Conservation (phyloP, 2,888 invertebrate genomes). For the Ectemnius continuus region DNA sequence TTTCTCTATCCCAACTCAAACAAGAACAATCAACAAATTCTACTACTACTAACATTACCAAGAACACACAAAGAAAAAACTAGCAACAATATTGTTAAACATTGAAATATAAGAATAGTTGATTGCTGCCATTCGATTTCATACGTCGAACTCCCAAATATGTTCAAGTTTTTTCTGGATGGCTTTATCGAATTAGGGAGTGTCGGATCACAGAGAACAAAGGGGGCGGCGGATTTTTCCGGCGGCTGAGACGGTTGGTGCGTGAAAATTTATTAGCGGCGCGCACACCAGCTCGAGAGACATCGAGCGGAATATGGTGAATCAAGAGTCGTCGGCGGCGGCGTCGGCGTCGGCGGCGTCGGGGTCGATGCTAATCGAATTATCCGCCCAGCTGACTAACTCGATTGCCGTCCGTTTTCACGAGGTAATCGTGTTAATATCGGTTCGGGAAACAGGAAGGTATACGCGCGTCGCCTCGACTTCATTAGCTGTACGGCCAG, state of each 20-base stretch:
- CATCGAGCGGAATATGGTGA: conserved; percentile 20
- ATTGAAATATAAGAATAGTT: no score
- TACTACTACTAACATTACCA: no score
- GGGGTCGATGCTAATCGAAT: conserved; percentile 54
- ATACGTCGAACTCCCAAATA: no score
- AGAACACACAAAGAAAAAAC: no score
- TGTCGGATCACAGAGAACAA: no score
- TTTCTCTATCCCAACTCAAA: no score
- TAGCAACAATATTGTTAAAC: no score
- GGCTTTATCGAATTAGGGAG: no score
- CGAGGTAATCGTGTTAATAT: conserved; percentile 62
- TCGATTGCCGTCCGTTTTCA: conserved; percentile 59
- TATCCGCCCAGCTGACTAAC: conserved; percentile 53
- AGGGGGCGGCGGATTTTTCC: conserved; percentile 2
- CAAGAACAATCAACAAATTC: no score
- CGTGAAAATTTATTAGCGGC: conserved; percentile 44
- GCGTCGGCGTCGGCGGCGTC: conserved; percentile 38
- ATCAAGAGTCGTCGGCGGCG: conserved; percentile 24
- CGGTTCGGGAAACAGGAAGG: conserved; percentile 53
- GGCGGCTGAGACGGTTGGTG: conserved; percentile 32
- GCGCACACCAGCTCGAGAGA: conserved; percentile 8
- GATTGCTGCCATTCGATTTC: no score
- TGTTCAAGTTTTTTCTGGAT: no score
- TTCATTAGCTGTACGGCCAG: conserved; percentile 54
- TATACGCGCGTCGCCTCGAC: conserved; percentile 54